Conservation (phyloP, 2,797 vertebrate species). For the Coendou prehensilis region DNA sequence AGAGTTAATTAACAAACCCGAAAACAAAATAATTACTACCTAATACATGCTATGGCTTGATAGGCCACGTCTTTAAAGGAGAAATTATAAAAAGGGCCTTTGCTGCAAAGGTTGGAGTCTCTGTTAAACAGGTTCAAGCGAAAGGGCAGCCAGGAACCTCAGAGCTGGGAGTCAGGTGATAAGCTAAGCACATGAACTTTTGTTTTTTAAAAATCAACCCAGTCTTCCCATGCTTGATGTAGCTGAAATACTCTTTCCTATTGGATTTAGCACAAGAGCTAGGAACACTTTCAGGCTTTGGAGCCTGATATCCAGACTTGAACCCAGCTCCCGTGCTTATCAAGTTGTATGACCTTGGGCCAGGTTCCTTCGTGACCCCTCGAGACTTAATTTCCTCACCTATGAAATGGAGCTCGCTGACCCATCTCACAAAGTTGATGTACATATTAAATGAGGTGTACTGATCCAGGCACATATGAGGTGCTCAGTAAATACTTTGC, state of each 20-base stretch:
- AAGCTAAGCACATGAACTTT: neutral
- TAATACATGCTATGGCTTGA: neutral
- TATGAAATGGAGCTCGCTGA: constrained; percentile 20
- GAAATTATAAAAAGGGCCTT: constrained; percentile 13
- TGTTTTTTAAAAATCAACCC: neutral
- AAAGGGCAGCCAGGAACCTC: neutral
- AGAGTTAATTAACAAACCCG: constrained; percentile 73
- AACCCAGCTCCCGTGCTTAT: neutral
- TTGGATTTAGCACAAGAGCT: neutral
- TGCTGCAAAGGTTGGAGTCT: neutral
- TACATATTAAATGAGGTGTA: neutral
- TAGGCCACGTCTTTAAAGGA: constrained; percentile 8
- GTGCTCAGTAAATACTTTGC: neutral
- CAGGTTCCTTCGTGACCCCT: neutral
- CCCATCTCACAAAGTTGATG: neutral
- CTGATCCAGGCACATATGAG: neutral
- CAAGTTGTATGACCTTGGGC: neutral
- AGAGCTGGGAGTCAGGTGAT: neutral
- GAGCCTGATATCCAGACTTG: neutral
- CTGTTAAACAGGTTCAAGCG: neutral
- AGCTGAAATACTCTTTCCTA: neutral
- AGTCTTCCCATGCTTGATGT: neutral
- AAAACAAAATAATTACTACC: constrained; percentile 71
- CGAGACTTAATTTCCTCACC: constrained; percentile 33
- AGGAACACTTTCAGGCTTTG: constrained; percentile 22